Percentiles rank a stretch among this genome's conserved stretches.
phyloP scores from a whole-genome alignment of 37 sponge, comb jelly and placozoan genomes.

The Halichondria panicea region DNA sequence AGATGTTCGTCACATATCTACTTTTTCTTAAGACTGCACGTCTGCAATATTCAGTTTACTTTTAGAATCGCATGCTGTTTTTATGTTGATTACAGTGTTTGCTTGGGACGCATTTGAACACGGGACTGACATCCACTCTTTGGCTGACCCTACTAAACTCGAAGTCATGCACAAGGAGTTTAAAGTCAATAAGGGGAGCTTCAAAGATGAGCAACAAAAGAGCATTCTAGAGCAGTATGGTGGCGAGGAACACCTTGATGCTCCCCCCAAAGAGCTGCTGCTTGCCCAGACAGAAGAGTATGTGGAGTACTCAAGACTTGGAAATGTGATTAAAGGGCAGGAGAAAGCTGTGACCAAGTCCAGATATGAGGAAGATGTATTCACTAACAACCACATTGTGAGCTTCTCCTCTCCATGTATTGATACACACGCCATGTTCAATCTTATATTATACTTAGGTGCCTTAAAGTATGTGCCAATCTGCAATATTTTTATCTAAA shows the following conservation, averaged over 20 bases:
- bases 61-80: too few species aligned
- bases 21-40: too few species aligned
- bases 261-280: conserved; percentile 91
- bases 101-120: conserved; percentile 97
- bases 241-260: conserved; percentile 93
- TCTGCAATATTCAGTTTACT: too few species aligned
- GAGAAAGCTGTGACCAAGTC: conserved; percentile 94
- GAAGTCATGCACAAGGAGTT: conserved; percentile 92
- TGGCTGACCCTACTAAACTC: conserved; percentile 96
- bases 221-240: conserved; percentile 90
- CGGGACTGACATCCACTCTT: conserved; percentile 91
- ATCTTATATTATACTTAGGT: too few species aligned
- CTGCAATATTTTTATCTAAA: too few species aligned
- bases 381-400: conserved; percentile 89
- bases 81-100: conserved; percentile 88
- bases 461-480: too few species aligned
- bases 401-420: conserved; percentile 9
- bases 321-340: conserved; percentile 89
- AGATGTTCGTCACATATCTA: too few species aligned
- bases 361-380: conserved; percentile 92
- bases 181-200: conserved; percentile 78
- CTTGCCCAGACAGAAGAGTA: conserved; percentile 95
- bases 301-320: conserved; percentile 92
- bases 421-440: too few species aligned
- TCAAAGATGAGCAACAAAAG: conserved; percentile 77